phyloP scores from a whole-genome alignment of 2,113 vertebrate species.

The Aegotheles bennettii region DNA sequence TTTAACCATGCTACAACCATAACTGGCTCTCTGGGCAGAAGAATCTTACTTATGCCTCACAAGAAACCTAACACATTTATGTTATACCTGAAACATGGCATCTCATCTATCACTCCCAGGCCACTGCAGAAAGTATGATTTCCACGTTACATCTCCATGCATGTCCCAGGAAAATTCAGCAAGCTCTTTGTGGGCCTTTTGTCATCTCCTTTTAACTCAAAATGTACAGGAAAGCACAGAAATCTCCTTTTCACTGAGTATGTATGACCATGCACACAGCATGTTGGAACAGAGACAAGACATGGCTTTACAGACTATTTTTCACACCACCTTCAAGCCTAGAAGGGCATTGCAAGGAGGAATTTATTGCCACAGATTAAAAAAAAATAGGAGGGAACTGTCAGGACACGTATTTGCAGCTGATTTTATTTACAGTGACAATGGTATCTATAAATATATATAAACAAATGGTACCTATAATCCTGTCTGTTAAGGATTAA shows the following conservation, averaged over 20 bases:
- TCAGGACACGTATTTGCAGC: background rate
- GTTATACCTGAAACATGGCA: background rate
- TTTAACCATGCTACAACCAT: background rate
- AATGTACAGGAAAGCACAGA: background rate
- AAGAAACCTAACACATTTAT: background rate
- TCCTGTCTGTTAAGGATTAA: background rate
- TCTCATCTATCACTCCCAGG: background rate
- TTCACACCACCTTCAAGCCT: background rate
- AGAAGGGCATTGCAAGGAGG: background rate
- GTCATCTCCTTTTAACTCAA: background rate
- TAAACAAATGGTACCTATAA: background rate
- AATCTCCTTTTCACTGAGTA: background rate
- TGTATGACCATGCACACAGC: background rate
- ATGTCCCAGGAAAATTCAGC: background rate
- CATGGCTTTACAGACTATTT: background rate
- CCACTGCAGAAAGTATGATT: background rate
- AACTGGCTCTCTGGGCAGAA: background rate
- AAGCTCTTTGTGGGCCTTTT: background rate
- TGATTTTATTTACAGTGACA: background rate
- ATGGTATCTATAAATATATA: background rate
- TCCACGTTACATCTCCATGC: fast-evolving
- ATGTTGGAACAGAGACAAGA: background rate
- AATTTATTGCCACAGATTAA: background rate
- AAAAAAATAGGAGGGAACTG: background rate
- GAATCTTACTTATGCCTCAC: background rate